Conservation (phyloP, 2,797 vertebrate species). For the Botia kubotai region DNA sequence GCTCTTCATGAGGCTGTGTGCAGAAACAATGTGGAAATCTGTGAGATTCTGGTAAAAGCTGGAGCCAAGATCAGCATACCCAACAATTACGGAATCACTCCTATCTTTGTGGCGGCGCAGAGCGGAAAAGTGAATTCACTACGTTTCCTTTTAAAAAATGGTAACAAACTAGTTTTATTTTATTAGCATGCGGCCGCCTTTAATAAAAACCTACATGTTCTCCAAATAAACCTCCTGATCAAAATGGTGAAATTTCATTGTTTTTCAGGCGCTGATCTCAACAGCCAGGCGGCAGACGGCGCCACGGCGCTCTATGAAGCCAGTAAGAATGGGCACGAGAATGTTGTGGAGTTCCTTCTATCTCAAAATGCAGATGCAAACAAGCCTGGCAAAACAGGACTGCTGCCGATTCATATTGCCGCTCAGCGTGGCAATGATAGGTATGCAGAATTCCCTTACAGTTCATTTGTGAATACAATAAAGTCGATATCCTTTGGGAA, state of each 20-base stretch:
- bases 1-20: constrained; percentile 88
- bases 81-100: constrained; percentile 86
- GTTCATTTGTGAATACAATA: background rate
- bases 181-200: background rate
- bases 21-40: constrained; percentile 86
- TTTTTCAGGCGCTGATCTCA: constrained; percentile 86
- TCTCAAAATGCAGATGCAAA: constrained; percentile 91
- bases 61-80: constrained; percentile 85
- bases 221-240: background rate
- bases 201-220: too few relatives aligned
- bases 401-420: constrained; percentile 90
- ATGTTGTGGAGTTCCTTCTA: constrained; percentile 85
- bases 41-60: constrained; percentile 85
- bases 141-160: constrained; percentile 86
- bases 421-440: constrained; percentile 83
- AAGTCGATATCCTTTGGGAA: background rate
- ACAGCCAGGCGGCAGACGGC: constrained; percentile 88
- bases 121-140: constrained; percentile 83
- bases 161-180: constrained; percentile 66
- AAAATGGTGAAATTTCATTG: background rate
- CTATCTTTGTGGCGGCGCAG: constrained; percentile 90
- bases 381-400: constrained; percentile 85
- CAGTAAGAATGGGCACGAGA: constrained; percentile 86
- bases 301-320: constrained; percentile 92
- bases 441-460: constrained; percentile 72